A percentile compares a stretch with the other conserved stretches of the same genome.
Evolutionary conservation across 2,888 invertebrate genomes (phyloP).

Genomic region (Bellardia pandia): DNA sequence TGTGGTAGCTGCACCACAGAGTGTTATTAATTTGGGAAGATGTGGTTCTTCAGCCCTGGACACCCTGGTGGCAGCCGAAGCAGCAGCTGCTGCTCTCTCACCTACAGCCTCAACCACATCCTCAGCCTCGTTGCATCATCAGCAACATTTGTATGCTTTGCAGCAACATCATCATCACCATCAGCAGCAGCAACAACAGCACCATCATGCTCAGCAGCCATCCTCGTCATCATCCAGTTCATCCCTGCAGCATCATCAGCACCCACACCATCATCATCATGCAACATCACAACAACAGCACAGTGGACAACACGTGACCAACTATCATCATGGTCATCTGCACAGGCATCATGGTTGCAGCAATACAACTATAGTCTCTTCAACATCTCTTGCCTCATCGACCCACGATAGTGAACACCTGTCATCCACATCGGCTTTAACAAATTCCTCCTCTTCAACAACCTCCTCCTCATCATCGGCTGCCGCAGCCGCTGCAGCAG

Average conservation of each 20-base stretch:
- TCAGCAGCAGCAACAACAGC: constrained; percentile 65
- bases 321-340: constrained; percentile 68
- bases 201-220: constrained; percentile 49
- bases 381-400: constrained; percentile 59
- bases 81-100: constrained; percentile 77
- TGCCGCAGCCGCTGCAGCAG: constrained; percentile 78
- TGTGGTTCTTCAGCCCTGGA: constrained; percentile 76
- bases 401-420: constrained; percentile 67
- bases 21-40: constrained; percentile 79
- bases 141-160: constrained; percentile 69
- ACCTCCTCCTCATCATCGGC: constrained; percentile 76
- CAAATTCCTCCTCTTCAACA: constrained; percentile 75
- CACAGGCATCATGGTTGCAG: constrained; percentile 64
- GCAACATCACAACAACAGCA: constrained; percentile 37
- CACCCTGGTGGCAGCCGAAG: constrained; percentile 78
- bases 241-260: constrained; percentile 56
- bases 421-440: constrained; percentile 63
- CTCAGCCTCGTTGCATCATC: constrained; percentile 73
- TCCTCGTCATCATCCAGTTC: constrained; percentile 42
- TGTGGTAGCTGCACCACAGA: constrained; percentile 76
- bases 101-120: constrained; percentile 78
- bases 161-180: constrained; percentile 69
- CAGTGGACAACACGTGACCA: constrained; percentile 64
- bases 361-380: constrained; percentile 66
- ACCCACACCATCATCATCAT: constrained; percentile 62